A percentile compares a stretch with the other conserved stretches of the same genome.
Conservation (phyloP, 2,113 vertebrate species). For the Archocentrus centrarchus region DNA sequence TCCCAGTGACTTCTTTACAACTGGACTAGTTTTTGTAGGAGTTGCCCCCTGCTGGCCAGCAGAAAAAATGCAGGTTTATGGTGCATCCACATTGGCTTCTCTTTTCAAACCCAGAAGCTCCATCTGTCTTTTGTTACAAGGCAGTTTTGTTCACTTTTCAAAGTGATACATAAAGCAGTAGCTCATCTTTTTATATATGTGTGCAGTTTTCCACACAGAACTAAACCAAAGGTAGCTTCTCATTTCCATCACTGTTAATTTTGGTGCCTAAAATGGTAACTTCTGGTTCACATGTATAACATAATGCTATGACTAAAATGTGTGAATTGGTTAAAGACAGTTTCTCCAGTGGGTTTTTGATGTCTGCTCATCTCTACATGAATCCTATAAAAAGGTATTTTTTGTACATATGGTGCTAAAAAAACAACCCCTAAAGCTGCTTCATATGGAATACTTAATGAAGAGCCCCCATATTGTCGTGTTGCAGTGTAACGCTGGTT, state of each 20-base stretch:
- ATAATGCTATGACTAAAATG: background rate
- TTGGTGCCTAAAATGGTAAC: background rate
- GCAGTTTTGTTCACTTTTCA: background rate
- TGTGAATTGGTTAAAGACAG: background rate
- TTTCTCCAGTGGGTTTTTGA: background rate
- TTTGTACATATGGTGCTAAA: too few relatives aligned
- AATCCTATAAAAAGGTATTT: background rate
- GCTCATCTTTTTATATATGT: background rate
- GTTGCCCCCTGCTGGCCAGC: background rate
- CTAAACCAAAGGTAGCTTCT: background rate
- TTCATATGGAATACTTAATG: background rate
- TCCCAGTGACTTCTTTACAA: background rate
- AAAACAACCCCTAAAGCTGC: background rate
- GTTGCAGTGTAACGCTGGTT: background rate
- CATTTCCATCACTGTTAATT: background rate
- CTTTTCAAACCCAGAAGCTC: background rate
- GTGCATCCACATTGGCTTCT: background rate
- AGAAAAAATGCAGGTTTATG: too few relatives aligned
- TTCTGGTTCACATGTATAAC: background rate
- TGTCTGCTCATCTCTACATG: background rate
- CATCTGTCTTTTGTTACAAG: background rate
- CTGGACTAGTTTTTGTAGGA: background rate
- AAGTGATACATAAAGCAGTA: background rate
- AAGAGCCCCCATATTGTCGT: background rate
- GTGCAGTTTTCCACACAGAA: background rate